Conservation (phyloP, 2,113 vertebrate species). For the Dipodomys spectabilis region DNA sequence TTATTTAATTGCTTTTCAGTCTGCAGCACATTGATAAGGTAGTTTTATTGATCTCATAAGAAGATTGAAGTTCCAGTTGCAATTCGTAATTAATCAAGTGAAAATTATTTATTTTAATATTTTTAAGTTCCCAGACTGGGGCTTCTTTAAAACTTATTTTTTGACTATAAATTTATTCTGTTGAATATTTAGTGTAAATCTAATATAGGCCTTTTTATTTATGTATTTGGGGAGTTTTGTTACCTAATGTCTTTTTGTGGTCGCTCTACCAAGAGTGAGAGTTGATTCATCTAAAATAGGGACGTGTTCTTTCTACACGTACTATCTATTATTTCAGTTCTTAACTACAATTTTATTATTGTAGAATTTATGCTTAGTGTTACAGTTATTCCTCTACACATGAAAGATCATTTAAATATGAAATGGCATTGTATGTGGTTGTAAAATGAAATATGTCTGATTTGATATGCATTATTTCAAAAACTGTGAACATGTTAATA, state of each 20-base stretch:
- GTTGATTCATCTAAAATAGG: constrained; percentile 86
- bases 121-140: constrained; percentile 83
- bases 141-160: constrained; percentile 84
- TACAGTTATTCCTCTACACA: constrained; percentile 85
- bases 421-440: constrained; percentile 84
- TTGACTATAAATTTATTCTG: constrained; percentile 85
- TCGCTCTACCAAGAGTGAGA: constrained; percentile 87
- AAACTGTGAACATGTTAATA: constrained; percentile 84
- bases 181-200: constrained; percentile 87
- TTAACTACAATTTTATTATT: constrained; percentile 87
- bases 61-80: constrained; percentile 86
- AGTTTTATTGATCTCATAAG: constrained; percentile 80
- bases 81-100: constrained; percentile 82
- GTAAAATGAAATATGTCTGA: constrained; percentile 83
- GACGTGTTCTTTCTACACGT: constrained; percentile 82
- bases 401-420: constrained; percentile 86
- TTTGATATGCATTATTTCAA: constrained; percentile 83
- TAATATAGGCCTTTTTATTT: constrained; percentile 90
- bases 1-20: constrained; percentile 87
- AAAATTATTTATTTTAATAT: constrained; percentile 91
- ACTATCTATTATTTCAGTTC: constrained; percentile 86
- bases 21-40: constrained; percentile 80
- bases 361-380: constrained; percentile 86
- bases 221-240: constrained; percentile 88
- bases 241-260: constrained; percentile 88